Evolutionary conservation across 2,888 invertebrate species (phyloP).

Genomic region (Thelaira solivaga): DNA sequence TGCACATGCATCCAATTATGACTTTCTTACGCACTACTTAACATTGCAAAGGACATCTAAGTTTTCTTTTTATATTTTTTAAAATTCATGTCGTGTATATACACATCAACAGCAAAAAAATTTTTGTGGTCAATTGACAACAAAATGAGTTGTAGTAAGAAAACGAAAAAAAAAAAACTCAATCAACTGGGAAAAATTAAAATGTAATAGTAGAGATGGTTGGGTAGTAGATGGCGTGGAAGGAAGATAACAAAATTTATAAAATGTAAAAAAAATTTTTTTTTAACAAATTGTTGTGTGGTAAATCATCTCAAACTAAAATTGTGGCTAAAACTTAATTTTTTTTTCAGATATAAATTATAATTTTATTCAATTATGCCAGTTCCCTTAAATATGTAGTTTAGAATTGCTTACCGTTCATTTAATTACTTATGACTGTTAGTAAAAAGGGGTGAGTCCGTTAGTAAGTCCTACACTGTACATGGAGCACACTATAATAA

Average conservation of each 20-base stretch:
- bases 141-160: neutral
- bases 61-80: neutral
- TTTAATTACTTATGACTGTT: too few relatives aligned
- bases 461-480: too few relatives aligned
- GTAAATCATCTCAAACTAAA: neutral
- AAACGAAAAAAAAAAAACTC: neutral
- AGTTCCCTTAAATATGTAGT: too few relatives aligned
- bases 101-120: constrained; percentile 35
- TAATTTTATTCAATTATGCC: too few relatives aligned
- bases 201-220: constrained; percentile 8
- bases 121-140: constrained; percentile 58
- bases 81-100: neutral
- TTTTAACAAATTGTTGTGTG: constrained; percentile 1
- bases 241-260: neutral
- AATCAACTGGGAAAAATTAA: constrained; percentile 30
- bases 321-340: neutral
- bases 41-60: constrained; percentile 36
- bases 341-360: too few relatives aligned
- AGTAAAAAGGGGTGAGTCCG: too few relatives aligned
- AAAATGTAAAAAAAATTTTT: neutral
- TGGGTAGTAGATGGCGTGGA: constrained; percentile 5
- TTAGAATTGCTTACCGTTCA: too few relatives aligned
- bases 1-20: constrained; percentile 42
- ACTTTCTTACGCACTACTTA: constrained; percentile 55
- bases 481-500: too few relatives aligned